phyloP scores from a whole-genome alignment of 2,113 vertebrate species.

The Crotalus tigris region DNA sequence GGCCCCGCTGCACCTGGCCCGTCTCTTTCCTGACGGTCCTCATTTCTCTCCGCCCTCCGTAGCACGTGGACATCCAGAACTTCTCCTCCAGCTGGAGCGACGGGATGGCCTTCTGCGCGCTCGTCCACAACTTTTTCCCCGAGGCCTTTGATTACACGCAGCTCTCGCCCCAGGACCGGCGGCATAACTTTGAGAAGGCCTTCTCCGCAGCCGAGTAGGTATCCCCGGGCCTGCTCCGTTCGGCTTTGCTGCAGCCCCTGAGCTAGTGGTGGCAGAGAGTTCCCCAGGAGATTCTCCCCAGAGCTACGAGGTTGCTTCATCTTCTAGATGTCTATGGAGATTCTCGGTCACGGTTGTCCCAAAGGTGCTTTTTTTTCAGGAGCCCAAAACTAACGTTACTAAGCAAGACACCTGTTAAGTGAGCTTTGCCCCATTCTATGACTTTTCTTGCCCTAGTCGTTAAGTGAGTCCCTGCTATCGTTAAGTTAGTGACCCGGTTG shows the following conservation, averaged over 20 bases:
- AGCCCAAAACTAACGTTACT: too few relatives aligned
- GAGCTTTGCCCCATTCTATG: too few relatives aligned
- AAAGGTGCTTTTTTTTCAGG: too few relatives aligned
- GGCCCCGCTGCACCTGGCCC: accelerated
- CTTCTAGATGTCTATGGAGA: too few relatives aligned
- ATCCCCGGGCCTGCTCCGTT: not conserved
- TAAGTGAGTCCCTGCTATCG: too few relatives aligned
- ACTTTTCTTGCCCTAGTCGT: too few relatives aligned
- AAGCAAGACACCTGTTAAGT: too few relatives aligned
- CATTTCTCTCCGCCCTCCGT: not conserved
- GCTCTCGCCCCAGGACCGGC: constrained; percentile 88
- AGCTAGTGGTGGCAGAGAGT: too few relatives aligned
- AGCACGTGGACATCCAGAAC: constrained; percentile 97
- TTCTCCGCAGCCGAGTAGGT: constrained; percentile 95
- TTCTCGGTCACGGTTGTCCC: too few relatives aligned
- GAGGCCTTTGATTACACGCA: constrained; percentile 92
- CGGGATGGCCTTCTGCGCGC: constrained; percentile 96
- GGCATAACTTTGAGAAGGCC: constrained; percentile 95
- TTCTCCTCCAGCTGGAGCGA: constrained; percentile 98
- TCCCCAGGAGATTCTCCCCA: not conserved
- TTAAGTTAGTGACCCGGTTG: too few relatives aligned
- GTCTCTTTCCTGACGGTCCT: not conserved
- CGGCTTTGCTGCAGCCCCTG: not conserved
- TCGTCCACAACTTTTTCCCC: constrained; percentile 97
- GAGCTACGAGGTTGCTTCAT: not conserved